Conservation (phyloP, 2,797 vertebrate genomes). For the Eremophila alpestris region DNA sequence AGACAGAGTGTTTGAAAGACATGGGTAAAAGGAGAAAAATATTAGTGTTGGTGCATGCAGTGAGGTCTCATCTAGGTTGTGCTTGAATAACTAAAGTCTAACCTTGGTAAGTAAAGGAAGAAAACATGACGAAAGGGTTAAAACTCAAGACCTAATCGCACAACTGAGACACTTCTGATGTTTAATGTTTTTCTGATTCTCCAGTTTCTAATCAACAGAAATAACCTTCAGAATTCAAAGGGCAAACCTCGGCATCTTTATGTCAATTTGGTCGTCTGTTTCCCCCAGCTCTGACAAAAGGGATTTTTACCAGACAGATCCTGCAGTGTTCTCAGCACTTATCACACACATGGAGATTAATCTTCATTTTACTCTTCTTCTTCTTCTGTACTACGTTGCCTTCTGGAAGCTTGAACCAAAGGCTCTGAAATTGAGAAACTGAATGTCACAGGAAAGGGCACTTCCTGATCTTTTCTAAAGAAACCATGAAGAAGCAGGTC, state of each 20-base stretch:
- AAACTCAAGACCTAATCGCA: background rate
- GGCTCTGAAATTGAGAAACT: background rate
- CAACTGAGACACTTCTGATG: background rate
- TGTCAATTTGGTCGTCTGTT: background rate
- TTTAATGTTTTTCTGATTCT: slow-evolving; percentile 1
- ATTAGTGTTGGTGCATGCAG: background rate
- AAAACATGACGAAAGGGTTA: slow-evolving; percentile 3
- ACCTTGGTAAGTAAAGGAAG: background rate
- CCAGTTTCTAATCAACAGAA: background rate
- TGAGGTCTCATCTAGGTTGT: background rate
- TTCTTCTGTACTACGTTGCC: background rate
- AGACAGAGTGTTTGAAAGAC: background rate
- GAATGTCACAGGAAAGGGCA: background rate
- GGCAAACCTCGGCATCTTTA: slow-evolving; percentile 1
- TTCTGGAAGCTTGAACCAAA: background rate
- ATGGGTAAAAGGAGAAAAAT: background rate
- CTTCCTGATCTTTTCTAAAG: background rate
- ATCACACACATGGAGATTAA: background rate
- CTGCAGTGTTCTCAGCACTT: background rate
- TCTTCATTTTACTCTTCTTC: background rate
- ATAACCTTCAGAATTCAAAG: background rate
- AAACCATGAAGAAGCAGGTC: background rate
- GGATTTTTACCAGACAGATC: background rate
- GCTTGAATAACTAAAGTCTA: background rate
- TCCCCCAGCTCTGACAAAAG: background rate